Percentiles rank a stretch among this genome's conserved stretches.
Conservation (phyloP, 1,140 invertebrate genomes). For the Chrysomallon squamiferum region DNA sequence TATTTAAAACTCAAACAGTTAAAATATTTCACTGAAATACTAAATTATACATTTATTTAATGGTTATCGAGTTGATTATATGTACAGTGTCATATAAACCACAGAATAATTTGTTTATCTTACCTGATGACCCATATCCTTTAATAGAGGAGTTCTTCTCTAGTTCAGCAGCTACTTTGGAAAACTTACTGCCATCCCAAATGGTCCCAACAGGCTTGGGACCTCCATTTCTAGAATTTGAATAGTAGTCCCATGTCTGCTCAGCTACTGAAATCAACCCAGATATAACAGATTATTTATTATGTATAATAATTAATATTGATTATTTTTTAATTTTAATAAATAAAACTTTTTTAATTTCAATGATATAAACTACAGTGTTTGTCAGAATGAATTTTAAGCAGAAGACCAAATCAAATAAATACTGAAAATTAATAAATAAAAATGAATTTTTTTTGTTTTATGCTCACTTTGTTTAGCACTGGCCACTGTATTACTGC, state of each 20-base stretch:
- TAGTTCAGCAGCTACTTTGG: constrained; percentile 30
- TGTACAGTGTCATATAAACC: neutral
- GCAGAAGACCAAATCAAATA: no score
- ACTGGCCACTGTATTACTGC: no score
- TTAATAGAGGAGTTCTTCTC: constrained; percentile 27
- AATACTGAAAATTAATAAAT: no score
- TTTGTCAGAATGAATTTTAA: no score
- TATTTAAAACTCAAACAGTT: neutral
- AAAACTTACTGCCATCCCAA: constrained; percentile 43
- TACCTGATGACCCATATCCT: constrained; percentile 27
- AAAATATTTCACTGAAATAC: no score
- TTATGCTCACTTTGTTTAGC: no score
- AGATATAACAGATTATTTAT: no score
- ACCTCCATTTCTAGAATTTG: constrained; percentile 12
- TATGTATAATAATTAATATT: no score
- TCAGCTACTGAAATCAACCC: constrained; percentile 5
- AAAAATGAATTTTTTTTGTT: no score
- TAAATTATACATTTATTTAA: neutral
- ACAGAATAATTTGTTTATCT: neutral
- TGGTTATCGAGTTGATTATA: neutral
- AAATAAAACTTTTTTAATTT: no score
- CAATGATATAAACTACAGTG: no score
- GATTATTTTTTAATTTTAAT: no score
- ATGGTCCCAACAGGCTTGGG: neutral
- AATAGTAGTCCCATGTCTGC: constrained; percentile 27